Conservation (phyloP, 2,797 vertebrate genomes). For the Myiotriccus ornatus region DNA sequence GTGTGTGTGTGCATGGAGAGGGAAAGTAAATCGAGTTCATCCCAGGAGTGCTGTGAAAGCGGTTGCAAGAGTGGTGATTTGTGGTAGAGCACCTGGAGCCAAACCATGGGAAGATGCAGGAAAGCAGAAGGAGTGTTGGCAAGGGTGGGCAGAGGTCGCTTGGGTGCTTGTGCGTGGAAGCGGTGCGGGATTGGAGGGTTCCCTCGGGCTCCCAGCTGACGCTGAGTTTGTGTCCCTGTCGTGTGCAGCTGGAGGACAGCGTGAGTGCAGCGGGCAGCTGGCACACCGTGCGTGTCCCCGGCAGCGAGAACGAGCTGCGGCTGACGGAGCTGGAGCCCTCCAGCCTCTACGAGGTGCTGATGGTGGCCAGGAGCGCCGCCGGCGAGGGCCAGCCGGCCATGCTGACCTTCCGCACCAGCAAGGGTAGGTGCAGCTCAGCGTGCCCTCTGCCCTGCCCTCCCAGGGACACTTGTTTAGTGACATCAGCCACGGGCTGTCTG, state of each 20-base stretch:
- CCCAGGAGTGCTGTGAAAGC: not conserved
- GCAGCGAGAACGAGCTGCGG: slow-evolving; percentile 90
- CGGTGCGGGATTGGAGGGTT: rapidly evolving
- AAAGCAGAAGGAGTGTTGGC: rapidly evolving
- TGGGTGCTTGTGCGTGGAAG: rapidly evolving
- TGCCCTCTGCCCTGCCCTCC: not conserved
- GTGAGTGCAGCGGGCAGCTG: slow-evolving; percentile 80
- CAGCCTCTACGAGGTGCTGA: slow-evolving; percentile 95
- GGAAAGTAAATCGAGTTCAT: not conserved
- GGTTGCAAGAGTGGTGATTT: not conserved
- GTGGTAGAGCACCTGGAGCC: not conserved
- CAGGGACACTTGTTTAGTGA: not conserved
- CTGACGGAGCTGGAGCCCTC: slow-evolving; percentile 91
- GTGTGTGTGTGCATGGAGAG: rapidly evolving
- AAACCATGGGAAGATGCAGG: rapidly evolving
- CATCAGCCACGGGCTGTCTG: not conserved
- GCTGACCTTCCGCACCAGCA: slow-evolving; percentile 97
- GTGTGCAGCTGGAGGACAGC: slow-evolving; percentile 84
- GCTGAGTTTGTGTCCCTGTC: not conserved
- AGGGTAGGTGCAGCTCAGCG: slow-evolving; percentile 77
- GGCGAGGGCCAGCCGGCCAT: slow-evolving; percentile 96
- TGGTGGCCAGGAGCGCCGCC: slow-evolving; percentile 89
- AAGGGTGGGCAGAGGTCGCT: rapidly evolving
- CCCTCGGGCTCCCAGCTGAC: rapidly evolving
- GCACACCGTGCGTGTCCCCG: slow-evolving; percentile 92